Conservation (phyloP, 2,888 invertebrate genomes). For the Camponotus fellah region DNA sequence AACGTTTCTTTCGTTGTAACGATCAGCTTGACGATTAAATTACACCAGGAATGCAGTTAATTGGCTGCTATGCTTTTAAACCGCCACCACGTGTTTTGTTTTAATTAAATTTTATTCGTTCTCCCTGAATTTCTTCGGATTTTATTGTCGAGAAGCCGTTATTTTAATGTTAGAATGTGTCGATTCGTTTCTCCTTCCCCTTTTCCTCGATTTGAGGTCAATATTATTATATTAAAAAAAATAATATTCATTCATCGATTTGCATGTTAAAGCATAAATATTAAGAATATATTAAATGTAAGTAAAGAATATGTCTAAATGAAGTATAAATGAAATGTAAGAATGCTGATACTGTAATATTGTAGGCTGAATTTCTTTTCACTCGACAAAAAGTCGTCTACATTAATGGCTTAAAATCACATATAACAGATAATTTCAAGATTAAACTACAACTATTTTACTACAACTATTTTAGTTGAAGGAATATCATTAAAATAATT, state of each 20-base stretch:
- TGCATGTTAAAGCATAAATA: no score
- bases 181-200: neutral
- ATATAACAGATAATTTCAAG: neutral
- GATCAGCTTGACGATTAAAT: slow-evolving; percentile 23
- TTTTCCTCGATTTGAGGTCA: neutral
- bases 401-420: neutral
- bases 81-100: neutral
- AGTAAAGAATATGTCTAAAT: no score
- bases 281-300: no score
- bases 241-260: no score
- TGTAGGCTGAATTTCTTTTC: neutral
- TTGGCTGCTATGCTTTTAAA: slow-evolving; percentile 1
- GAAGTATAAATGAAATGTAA: no score
- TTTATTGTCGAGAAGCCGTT: neutral
- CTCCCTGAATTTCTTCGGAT: neutral
- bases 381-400: neutral
- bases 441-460: no score
- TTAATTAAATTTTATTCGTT: neutral
- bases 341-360: no score
- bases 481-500: neutral
- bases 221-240: neutral
- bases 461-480: no score
- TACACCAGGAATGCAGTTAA: slow-evolving; percentile 40
- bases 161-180: neutral
- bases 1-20: slow-evolving; percentile 45